Percentiles rank a stretch among this genome's conserved stretches.
Conservation (phyloP, 2,888 invertebrate genomes). For the Oligia strigilis region DNA sequence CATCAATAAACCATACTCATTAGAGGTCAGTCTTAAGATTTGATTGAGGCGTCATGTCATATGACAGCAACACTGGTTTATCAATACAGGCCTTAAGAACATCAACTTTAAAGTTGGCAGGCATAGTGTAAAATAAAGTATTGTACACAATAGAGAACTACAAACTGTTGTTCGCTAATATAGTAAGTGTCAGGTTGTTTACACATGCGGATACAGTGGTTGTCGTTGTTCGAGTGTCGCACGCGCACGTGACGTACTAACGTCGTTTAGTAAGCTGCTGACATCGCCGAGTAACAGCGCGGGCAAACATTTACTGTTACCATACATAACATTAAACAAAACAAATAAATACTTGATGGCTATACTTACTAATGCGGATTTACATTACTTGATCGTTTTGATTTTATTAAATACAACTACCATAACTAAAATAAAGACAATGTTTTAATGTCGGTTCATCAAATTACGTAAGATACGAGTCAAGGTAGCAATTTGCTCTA, state of each 20-base stretch:
- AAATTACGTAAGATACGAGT: neutral
- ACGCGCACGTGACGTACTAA: slow-evolving; percentile 25
- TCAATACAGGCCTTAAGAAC: neutral
- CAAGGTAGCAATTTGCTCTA: slow-evolving; percentile 7
- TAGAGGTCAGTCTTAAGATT: neutral
- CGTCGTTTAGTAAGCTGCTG: slow-evolving; percentile 38
- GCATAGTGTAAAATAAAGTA: neutral
- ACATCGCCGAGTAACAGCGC: slow-evolving; percentile 35
- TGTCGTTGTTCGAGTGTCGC: slow-evolving; percentile 5
- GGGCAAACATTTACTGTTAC: neutral
- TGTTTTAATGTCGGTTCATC: neutral
- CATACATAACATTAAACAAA: slow-evolving; percentile 2
- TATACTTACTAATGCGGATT: neutral
- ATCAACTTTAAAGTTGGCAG: neutral
- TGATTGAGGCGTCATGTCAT: too few relatives aligned
- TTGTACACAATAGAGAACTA: slow-evolving; percentile 32
- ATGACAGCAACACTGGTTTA: neutral
- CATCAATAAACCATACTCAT: slow-evolving; percentile 1
- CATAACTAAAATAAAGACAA: neutral
- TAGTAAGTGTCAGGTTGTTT: slow-evolving; percentile 45
- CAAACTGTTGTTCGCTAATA: slow-evolving; percentile 20
- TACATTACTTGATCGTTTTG: neutral
- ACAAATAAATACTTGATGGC: slow-evolving; percentile 6
- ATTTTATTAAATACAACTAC: slow-evolving; percentile 23
- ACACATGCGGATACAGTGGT: slow-evolving; percentile 51